Evolutionary conservation across 2,888 invertebrate genomes (phyloP).

Genomic region (Rapana venosa): DNA sequence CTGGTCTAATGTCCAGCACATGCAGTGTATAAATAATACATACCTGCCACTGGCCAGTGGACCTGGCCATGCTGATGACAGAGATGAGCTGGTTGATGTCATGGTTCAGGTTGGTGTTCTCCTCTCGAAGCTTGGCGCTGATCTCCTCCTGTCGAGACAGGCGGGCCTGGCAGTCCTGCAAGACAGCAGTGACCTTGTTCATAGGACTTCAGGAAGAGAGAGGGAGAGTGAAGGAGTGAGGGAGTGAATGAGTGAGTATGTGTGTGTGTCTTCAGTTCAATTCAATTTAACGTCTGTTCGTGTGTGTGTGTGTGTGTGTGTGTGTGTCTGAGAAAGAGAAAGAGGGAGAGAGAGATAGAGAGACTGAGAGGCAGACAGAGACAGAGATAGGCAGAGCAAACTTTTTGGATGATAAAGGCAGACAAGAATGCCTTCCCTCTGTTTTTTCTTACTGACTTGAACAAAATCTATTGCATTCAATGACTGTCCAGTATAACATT

Average conservation of each 20-base stretch:
- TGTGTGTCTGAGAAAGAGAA: neutral
- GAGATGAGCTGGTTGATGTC: slow-evolving; percentile 73
- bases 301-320: no score
- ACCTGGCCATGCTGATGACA: slow-evolving; percentile 70
- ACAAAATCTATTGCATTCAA: no score
- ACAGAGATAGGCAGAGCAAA: neutral
- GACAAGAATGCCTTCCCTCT: no score
- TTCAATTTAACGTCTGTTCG: no score
- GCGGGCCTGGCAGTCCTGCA: slow-evolving; percentile 67
- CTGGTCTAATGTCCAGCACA: no score
- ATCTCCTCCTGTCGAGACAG: slow-evolving; percentile 64
- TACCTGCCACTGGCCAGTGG: slow-evolving; percentile 75
- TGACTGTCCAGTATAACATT: no score
- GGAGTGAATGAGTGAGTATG: neutral
- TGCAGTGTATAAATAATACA: neutral
- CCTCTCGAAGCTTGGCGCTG: slow-evolving; percentile 62
- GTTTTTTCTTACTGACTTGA: no score
- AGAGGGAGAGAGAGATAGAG: neutral
- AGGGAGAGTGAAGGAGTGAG: neutral
- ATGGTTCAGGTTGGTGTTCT: slow-evolving; percentile 72
- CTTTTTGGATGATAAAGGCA: no score
- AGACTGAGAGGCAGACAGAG: neutral
- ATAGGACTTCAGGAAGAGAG: neutral
- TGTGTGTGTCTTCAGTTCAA: no score
- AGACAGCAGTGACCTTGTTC: neutral